Evolutionary conservation across 2,888 invertebrate genomes (phyloP).

Genomic region (Choreutis nemorana): DNA sequence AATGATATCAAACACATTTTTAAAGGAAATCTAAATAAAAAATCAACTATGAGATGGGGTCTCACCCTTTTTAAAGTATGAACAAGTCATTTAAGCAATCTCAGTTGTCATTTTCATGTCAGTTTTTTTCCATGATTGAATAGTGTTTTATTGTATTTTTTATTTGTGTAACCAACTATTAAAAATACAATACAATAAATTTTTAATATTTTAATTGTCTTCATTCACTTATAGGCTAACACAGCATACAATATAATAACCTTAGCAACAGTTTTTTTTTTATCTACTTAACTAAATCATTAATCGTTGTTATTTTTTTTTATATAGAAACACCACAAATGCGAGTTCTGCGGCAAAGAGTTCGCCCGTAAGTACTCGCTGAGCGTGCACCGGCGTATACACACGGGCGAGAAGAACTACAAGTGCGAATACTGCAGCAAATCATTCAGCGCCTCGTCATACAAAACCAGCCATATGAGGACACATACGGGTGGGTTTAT

Average conservation of each 20-base stretch:
- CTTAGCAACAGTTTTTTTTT: background rate
- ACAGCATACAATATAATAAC: background rate
- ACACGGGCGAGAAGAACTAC: constrained; percentile 88
- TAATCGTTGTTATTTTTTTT: constrained; percentile 2
- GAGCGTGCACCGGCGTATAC: constrained; percentile 84
- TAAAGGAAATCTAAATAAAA: too few relatives aligned
- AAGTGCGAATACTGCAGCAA: constrained; percentile 86
- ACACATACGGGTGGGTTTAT: constrained; percentile 83
- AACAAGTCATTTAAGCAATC: too few relatives aligned
- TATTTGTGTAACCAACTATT: too few relatives aligned
- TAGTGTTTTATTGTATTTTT: too few relatives aligned
- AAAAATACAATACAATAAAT: too few relatives aligned
- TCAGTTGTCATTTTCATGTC: too few relatives aligned
- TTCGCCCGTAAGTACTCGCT: constrained; percentile 89
- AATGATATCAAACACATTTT: too few relatives aligned
- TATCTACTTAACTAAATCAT: background rate
- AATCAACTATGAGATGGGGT: too few relatives aligned
- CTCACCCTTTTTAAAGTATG: too few relatives aligned
- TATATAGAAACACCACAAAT: constrained; percentile 78
- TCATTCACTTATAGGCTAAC: too few relatives aligned
- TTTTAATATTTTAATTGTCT: too few relatives aligned
- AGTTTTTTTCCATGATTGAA: too few relatives aligned
- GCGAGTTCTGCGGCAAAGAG: constrained; percentile 88
- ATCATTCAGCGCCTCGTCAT: constrained; percentile 85
- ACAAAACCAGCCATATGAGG: constrained; percentile 82